A percentile compares a stretch with the other conserved stretches of the same genome.
Conservation (phyloP, 1,140 invertebrate genomes). For the Heliconius hewitsoni region DNA sequence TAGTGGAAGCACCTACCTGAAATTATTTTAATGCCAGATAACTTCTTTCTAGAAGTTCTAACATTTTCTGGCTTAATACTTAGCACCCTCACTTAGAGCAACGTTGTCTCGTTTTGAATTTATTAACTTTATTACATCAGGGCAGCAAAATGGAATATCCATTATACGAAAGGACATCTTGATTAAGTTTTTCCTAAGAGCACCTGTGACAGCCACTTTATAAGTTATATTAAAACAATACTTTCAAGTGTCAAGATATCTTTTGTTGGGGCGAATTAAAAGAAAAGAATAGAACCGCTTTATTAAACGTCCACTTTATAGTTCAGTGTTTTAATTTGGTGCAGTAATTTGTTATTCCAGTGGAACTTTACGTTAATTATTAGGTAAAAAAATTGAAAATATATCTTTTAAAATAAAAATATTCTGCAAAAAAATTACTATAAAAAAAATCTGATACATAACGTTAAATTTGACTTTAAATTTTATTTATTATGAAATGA, state of each 20-base stretch:
- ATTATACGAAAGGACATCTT: conserved; percentile 35
- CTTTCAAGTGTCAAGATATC: conserved; percentile 19
- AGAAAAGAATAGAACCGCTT: conserved; percentile 4
- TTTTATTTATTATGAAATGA: too few species aligned
- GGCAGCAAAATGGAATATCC: conserved; percentile 31
- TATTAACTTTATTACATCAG: conserved; percentile 13
- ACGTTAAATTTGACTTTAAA: too few species aligned
- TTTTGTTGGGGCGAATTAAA: conserved; percentile 11
- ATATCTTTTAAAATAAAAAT: too few species aligned
- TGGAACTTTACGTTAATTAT: too few species aligned
- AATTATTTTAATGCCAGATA: background rate
- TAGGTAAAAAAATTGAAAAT: too few species aligned
- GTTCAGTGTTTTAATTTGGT: background rate
- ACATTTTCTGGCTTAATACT: background rate
- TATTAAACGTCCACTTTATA: background rate
- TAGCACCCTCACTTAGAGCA: background rate
- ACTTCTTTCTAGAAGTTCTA: background rate
- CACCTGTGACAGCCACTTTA: conserved; percentile 36
- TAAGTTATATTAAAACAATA: conserved; percentile 42
- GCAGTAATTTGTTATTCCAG: background rate
- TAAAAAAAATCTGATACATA: too few species aligned
- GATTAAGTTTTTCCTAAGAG: conserved; percentile 36
- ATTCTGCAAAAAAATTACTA: too few species aligned
- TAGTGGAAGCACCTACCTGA: too few species aligned
- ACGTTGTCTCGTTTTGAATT: conserved; percentile 12